These are phyloP conservation scores for Martes martes DNA, from an alignment of 2,113 vertebrate species.

Conservation along the genomic window DNA sequence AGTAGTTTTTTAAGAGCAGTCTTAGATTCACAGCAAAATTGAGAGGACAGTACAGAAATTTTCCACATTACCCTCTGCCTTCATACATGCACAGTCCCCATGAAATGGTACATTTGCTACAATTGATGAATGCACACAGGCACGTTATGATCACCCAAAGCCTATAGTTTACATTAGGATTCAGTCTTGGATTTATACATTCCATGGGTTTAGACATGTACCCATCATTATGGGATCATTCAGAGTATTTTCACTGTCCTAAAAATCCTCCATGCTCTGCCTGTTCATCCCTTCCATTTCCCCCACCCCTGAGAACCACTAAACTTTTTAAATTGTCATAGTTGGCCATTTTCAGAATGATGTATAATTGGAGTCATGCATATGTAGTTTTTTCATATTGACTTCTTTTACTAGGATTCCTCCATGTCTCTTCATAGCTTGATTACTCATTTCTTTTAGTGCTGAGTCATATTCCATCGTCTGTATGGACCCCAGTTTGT, in stretches of 20 bases:
- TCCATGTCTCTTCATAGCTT: not conserved
- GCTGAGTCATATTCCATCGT: not conserved
- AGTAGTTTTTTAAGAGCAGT: not conserved
- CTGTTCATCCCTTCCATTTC: not conserved
- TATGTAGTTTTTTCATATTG: not conserved
- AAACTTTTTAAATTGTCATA: not conserved
- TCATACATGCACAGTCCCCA: not conserved
- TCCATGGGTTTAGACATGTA: not conserved
- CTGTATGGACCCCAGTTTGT: not conserved
- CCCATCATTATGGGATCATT: not conserved
- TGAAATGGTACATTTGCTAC: not conserved
- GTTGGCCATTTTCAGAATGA: not conserved
- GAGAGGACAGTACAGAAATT: not conserved
- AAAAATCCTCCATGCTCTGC: not conserved
- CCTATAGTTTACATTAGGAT: not conserved
- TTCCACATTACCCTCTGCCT: not conserved
- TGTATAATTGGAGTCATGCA: not conserved
- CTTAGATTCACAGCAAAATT: not conserved
- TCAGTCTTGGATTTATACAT: not conserved
- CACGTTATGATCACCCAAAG: not conserved
- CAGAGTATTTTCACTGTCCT: not conserved
- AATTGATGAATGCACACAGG: not conserved
- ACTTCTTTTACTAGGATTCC: not conserved
- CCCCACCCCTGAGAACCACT: not conserved
- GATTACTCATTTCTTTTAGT: not conserved